Evolutionary conservation across 2,113 vertebrate species (phyloP), one percentile per base, ranked within the genome.

Genomic region (Cebidichthys violaceus): DNA sequence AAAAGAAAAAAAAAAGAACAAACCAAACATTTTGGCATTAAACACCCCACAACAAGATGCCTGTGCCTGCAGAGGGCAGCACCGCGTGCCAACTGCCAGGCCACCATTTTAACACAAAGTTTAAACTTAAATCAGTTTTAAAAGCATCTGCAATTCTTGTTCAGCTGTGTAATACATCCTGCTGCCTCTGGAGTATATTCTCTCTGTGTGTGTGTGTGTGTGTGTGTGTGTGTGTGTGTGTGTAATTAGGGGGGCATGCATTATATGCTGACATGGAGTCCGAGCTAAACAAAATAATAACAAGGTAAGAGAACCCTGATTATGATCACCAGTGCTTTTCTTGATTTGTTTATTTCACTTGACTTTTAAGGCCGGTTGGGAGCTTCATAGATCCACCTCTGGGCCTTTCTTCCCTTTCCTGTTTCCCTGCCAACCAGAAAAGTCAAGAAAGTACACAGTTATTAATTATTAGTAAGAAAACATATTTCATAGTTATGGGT

Each of bases 321-420:
- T 27, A 66, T 15, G 61, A 88, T 77, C 31, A 73, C 54, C 67
- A 66, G 35, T 22, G 52, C 29, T 82, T 85, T 87, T 83, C 73
- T 84, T 84, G 75, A 71, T 88, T 83, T 85, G 29, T 82, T 83
- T 17, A 20, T 69, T 74, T 69, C 0, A 52, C 72, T 87, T 71
- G 68, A 15, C 22, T 77, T 39, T 70, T 43, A 9, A 57, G 76
- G 52, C 29, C 74, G 15, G 72, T 61, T 6, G 77, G 15, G 22
- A 17, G 62, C 91, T 95, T 96, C 94, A 97, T 89, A 96, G 93
- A 92, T 98, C 96, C 18, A 94, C 90, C 83, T 99, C 96, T 7
- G 92, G 93, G 50, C 93, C 94, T 86, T 95, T 97, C 92, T 96
- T 97, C 43, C 95, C 96, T 90, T 96, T 98, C 93, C 96, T 97